Evolutionary conservation across 2,888 invertebrate species (phyloP).

Genomic region (Pseudanteris insignis): DNA sequence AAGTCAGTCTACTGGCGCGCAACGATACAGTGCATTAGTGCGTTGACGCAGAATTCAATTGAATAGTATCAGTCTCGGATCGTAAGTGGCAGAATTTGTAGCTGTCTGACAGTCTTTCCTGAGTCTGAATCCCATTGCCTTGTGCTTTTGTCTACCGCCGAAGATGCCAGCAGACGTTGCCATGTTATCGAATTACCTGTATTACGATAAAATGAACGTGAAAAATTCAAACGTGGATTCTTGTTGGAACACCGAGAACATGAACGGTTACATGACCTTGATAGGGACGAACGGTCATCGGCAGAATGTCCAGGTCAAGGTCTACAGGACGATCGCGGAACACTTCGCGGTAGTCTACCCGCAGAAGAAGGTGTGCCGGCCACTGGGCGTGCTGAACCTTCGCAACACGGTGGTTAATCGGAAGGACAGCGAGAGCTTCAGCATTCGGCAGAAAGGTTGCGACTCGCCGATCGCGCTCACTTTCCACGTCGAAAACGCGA

Average conservation of each 20-base stretch:
- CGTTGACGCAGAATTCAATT: background rate
- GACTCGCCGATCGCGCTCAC: slow-evolving; percentile 72
- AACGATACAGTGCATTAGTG: background rate
- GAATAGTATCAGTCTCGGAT: slow-evolving; percentile 1
- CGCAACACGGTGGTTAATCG: slow-evolving; percentile 72
- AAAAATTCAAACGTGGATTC: slow-evolving; percentile 63
- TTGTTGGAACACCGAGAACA: slow-evolving; percentile 71
- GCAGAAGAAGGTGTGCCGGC: slow-evolving; percentile 72
- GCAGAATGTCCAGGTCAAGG: slow-evolving; percentile 73
- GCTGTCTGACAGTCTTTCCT: background rate
- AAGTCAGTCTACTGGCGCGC: slow-evolving; percentile 29
- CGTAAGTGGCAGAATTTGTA: background rate
- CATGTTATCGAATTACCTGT: slow-evolving; percentile 59
- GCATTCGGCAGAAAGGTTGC: slow-evolving; percentile 72
- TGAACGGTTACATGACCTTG: slow-evolving; percentile 73
- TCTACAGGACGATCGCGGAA: slow-evolving; percentile 73
- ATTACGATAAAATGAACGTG: slow-evolving; percentile 53
- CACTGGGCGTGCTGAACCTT: slow-evolving; percentile 72
- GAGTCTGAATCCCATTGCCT: too few relatives aligned
- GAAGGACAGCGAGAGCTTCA: slow-evolving; percentile 69
- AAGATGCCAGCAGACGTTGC: slow-evolving; percentile 67
- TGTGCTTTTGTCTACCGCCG: too few relatives aligned
- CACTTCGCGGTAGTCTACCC: slow-evolving; percentile 75
- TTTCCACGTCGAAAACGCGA: slow-evolving; percentile 70
- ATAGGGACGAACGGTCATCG: slow-evolving; percentile 70